Conservation (phyloP, 2,888 invertebrate genomes). For the Lithophane ornitopus region DNA sequence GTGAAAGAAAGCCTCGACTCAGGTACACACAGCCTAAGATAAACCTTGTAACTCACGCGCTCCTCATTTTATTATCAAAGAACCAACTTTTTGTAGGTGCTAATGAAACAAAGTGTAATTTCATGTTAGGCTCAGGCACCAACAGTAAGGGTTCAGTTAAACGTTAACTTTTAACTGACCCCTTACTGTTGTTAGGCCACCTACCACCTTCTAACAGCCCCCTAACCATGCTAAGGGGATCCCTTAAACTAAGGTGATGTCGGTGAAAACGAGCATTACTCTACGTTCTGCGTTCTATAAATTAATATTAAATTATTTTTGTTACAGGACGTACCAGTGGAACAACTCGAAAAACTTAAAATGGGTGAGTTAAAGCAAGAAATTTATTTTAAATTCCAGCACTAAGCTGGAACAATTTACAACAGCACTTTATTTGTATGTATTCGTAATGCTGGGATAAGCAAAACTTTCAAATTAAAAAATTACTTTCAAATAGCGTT, state of each 20-base stretch:
- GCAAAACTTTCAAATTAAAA: neutral
- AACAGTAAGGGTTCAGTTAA: too few species aligned
- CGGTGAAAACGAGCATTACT: too few species aligned
- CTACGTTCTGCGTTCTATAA: neutral
- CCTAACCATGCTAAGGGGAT: too few species aligned
- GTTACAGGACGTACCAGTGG: constrained; percentile 86
- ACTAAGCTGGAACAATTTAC: too few species aligned
- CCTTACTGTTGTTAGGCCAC: too few species aligned
- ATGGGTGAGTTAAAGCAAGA: constrained; percentile 74
- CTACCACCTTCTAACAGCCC: too few species aligned
- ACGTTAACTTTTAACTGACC: too few species aligned
- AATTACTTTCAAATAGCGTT: neutral
- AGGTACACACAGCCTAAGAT: neutral
- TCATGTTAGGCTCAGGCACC: constrained; percentile 16
- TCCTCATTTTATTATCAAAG: neutral
- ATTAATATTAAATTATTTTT: constrained; percentile 55
- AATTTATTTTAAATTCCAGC: neutral
- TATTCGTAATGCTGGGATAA: neutral
- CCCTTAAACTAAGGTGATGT: too few species aligned
- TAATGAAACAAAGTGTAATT: constrained; percentile 14
- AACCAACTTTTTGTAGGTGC: neutral
- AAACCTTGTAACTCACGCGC: neutral
- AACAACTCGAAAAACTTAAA: constrained; percentile 86
- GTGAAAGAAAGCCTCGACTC: neutral
- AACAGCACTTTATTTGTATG: neutral